Base-by-base conservation (phyloP, 2,888 invertebrate genomes). In the Drosophila peninsularis region DNA sequence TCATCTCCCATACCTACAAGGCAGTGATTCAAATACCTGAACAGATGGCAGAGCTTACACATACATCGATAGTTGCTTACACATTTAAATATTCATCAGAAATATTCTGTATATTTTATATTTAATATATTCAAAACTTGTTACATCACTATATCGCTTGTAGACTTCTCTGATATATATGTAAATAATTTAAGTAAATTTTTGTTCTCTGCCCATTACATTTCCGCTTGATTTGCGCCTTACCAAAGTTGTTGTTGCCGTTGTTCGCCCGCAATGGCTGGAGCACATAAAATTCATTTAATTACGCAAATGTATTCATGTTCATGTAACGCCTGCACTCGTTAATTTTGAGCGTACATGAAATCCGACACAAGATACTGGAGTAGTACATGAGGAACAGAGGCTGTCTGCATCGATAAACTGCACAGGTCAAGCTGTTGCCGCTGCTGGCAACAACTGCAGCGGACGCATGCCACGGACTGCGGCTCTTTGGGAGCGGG, bases 401-500 rank as follows among this genome's bases (percentile, higher is more conserved):
- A 52, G 27, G n/a, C 56, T 37, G 45, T 41, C 54, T 49, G 66
- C 53, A 36, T 50, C 34, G 39, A 52, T 45, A 39, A 66, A 66
- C 50, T 44, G 37, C 41, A 70, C 54, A 64, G 84, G 70, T 86
- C 68, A 67, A 75, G 58, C 42, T 61, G 60, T 37, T 71, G 68
- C 64, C 67, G 57, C 13, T 30, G 47, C 47, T 47, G 47, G 47
- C 47, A 47, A 17, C 76, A 44, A 42, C n/a, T 50, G 56, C 49
- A 34, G 47, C 58, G 49, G 34, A 17, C 36, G 30, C 45, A 24
- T 47, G 54, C 39, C 36, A 63, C 54, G 58, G 56, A 10, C 32
- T 55, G 52, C 7, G 24, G 39, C 42, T 44, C 19, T 21, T n/a
- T 56, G 37, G 47, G 34, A 39, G 44, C 21, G n/a, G 17, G 27